Conservation (phyloP, 2,797 vertebrate species). For the Arnoldichthys spilopterus region DNA sequence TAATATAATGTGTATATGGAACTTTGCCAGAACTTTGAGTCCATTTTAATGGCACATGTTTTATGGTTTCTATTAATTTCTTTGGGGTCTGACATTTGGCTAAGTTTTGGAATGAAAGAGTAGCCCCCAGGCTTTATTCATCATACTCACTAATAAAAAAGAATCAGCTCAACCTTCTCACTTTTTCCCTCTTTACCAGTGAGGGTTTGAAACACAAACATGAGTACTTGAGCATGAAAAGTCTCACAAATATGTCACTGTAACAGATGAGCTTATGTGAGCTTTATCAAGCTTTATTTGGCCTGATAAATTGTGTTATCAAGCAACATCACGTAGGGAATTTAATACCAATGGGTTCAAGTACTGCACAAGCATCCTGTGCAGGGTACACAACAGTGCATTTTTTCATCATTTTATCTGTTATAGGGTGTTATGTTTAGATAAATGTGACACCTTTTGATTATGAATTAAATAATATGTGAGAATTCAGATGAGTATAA, state of each 20-base stretch:
- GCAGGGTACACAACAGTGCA: too few species aligned
- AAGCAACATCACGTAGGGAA: neutral
- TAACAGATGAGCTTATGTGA: slow-evolving; percentile 15
- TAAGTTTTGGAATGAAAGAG: slow-evolving; percentile 72
- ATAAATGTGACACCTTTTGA: neutral
- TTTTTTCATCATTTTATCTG: neutral
- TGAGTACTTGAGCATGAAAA: slow-evolving; percentile 53
- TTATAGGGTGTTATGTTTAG: neutral
- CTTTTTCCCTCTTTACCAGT: slow-evolving; percentile 60
- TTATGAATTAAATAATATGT: slow-evolving; percentile 1
- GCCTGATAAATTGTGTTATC: neutral
- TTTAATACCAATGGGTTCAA: too few species aligned
- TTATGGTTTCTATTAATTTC: slow-evolving; percentile 77
- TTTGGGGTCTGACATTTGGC: slow-evolving; percentile 71
- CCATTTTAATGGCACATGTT: slow-evolving; percentile 77
- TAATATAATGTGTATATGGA: slow-evolving; percentile 77
- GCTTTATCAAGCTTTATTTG: neutral
- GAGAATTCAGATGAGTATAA: too few species aligned
- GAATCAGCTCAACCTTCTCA: slow-evolving; percentile 50
- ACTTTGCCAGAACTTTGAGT: slow-evolving; percentile 73
- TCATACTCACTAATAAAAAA: slow-evolving; percentile 75
- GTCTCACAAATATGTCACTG: slow-evolving; percentile 6
- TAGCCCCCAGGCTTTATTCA: slow-evolving; percentile 67
- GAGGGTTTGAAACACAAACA: slow-evolving; percentile 69
- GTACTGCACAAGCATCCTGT: neutral